phyloP scores from a whole-genome alignment of 2,113 vertebrate species.

The Notiomystis cincta region DNA sequence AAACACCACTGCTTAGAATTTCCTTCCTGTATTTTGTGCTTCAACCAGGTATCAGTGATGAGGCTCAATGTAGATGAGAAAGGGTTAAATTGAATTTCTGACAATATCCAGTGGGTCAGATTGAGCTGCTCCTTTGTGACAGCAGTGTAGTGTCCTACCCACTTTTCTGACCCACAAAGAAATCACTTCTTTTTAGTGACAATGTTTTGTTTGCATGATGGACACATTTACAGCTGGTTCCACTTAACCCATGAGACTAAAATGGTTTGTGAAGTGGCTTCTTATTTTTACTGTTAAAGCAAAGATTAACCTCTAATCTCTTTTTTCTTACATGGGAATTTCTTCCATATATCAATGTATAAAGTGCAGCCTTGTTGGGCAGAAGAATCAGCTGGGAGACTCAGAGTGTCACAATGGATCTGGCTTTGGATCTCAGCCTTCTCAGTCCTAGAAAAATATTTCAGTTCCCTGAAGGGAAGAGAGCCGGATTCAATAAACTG shows the following conservation, averaged over 20 bases:
- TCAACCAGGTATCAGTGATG: background rate
- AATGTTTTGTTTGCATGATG: background rate
- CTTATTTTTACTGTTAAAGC: background rate
- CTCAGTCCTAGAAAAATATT: background rate
- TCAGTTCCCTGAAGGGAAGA: background rate
- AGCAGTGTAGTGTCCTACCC: background rate
- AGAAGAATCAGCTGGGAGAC: background rate
- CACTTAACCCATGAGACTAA: background rate
- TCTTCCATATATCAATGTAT: background rate
- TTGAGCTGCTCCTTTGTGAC: background rate
- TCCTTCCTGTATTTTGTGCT: background rate
- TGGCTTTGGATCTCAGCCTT: background rate
- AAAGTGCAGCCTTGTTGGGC: background rate
- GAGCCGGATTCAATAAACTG: background rate
- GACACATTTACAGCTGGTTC: background rate
- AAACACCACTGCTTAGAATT: background rate
- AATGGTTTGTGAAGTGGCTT: background rate
- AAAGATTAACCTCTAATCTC: background rate
- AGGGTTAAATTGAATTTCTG: background rate
- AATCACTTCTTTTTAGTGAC: background rate
- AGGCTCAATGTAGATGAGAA: background rate
- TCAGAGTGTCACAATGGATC: background rate
- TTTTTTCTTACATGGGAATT: background rate
- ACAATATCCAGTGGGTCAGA: background rate
- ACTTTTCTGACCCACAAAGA: background rate